Evolutionary conservation across 2,797 vertebrate genomes (phyloP), one percentile per base, ranked within the genome.

Genomic region (Falco berigora): DNA sequence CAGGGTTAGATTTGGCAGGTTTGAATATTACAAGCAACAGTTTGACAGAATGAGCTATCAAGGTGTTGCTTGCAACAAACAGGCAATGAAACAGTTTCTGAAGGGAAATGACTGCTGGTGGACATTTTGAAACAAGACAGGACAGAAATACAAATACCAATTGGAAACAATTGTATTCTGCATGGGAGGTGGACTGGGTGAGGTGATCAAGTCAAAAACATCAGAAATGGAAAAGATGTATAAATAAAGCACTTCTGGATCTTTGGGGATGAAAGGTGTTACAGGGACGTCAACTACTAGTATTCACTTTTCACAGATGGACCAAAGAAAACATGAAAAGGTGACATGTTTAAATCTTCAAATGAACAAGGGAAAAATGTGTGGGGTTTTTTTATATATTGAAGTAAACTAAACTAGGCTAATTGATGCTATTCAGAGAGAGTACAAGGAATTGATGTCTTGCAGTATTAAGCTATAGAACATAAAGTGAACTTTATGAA

Each of bases 381-480:
- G 23, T 58, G 34, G 14, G 12, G 3, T 2, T 4, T 72, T 38
- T 53, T 46, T 88, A 50, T 32, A 6, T 34, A 61, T 64, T 82
- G n/a, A 89, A 88, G 44, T 46, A 71, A 88, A 58, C 23, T 64
- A 50, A 96, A 91, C 17, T 76, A 92, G 90, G 91, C 34, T 95
- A 95, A 92, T 90, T 96, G 76, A 68, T 95, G 50, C 92, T 94
- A 95, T 95, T 94, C 82, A 78, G 71, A 86, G 87, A 68, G 8
- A 34, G 28, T 52, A 84, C 34, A 78, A 82, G 32, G 20, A 46
- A 81, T 38, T 86, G 42, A 44, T 49, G 23, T 56, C 14, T 75
- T 8, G 2, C 20, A 34, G 36, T 79, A 23, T 42, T 38, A 77
- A 50, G n/a, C 46, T 74, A 5, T 8, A 79, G 52, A 86, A 88